Evolutionary conservation across 2,797 vertebrate species (phyloP).

Genomic region (Aulostomus chinensis): DNA sequence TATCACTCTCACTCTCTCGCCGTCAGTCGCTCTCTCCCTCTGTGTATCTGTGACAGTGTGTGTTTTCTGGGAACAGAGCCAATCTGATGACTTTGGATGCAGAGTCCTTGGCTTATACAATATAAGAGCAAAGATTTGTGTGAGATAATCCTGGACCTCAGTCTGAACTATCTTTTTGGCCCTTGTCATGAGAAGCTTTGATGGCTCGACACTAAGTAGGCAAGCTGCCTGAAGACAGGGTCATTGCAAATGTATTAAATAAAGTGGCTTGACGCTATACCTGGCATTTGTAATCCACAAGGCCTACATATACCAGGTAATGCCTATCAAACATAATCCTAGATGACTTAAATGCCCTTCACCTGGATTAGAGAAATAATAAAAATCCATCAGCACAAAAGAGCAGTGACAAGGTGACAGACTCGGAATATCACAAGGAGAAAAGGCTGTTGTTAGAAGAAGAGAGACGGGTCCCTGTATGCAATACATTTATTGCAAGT

Average conservation of each 20-base stretch:
- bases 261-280: constrained; percentile 69
- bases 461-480: constrained; percentile 9
- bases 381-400: constrained; percentile 69
- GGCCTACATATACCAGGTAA: constrained; percentile 77
- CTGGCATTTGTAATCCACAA: constrained; percentile 82
- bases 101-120: constrained; percentile 81
- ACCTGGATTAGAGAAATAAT: constrained; percentile 72
- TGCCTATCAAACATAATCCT: constrained; percentile 83
- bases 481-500: constrained; percentile 7
- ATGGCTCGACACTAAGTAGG: constrained; percentile 78
- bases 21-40: constrained; percentile 55
- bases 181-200: constrained; percentile 73
- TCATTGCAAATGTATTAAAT: constrained; percentile 79
- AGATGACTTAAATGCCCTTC: constrained; percentile 82
- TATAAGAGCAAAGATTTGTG: constrained; percentile 80
- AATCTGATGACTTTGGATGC: constrained; percentile 81
- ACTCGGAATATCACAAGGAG: constrained; percentile 53
- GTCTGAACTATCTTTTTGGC: constrained; percentile 75
- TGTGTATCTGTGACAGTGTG: constrained; percentile 61
- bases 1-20: constrained; percentile 33
- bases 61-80: constrained; percentile 74
- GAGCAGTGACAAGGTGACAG: constrained; percentile 73
- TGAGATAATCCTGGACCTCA: constrained; percentile 78
- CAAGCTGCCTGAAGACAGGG: constrained; percentile 72
- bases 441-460: constrained; percentile 18